phyloP scores from a whole-genome alignment of 2,888 invertebrate genomes.

The Morpho helenor region DNA sequence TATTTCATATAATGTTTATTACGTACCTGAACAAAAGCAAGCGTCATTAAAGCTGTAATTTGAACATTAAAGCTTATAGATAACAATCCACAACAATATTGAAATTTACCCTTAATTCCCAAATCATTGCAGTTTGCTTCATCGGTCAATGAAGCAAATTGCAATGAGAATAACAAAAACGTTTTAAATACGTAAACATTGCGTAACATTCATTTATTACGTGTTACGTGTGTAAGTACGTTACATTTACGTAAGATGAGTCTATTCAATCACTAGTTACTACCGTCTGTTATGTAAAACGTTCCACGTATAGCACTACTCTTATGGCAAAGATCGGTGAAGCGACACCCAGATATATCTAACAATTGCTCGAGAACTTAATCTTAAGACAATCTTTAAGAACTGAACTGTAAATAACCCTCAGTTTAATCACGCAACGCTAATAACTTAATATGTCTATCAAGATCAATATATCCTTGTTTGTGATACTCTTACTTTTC shows the following conservation, averaged over 20 bases:
- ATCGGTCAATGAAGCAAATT: conserved; percentile 5
- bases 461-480: no score
- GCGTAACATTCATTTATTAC: conserved; percentile 52
- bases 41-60: not conserved
- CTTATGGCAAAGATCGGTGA: conserved; percentile 7
- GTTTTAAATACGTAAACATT: conserved; percentile 44
- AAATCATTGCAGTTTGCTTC: not conserved
- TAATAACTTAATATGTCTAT: no score
- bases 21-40: not conserved
- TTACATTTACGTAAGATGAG: conserved; percentile 68
- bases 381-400: no score
- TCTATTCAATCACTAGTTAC: conserved; percentile 65
- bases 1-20: not conserved
- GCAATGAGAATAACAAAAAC: conserved; percentile 16
- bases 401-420: no score
- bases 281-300: conserved; percentile 62
- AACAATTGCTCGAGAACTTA: not conserved
- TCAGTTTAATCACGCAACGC: no score
- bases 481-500: no score
- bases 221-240: conserved; percentile 60
- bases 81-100: no score
- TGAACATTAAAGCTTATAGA: not conserved
- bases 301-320: conserved; percentile 29
- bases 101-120: not conserved
- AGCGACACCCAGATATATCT: not conserved